Base-by-base conservation (phyloP, 2,888 invertebrate genomes). In the Sepiola atlantica region DNA sequence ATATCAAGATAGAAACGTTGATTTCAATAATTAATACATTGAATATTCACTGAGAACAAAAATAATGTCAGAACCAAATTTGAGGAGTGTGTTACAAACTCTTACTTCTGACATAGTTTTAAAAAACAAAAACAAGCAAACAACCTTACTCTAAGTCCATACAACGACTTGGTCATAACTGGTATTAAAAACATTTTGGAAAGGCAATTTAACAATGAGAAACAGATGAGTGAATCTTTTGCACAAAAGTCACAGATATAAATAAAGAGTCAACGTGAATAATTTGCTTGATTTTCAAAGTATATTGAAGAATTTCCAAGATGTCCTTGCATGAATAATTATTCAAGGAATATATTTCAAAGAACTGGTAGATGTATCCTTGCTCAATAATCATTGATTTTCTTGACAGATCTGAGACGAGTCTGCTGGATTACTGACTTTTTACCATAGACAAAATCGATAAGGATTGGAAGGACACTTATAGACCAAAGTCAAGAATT, bases 351-450 rank as follows among this genome's bases (percentile, higher is more conserved):
- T 77, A 77, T 77, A 77, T 77, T 32, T 77, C n/a, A 77, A 77
- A 77, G 77, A 77, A 77, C n/a, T n/a, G n/a, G 77, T 16, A 77
- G 45, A 45, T 45, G 45, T 77, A 77, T 77, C 77, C 77, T 12
- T 77, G n/a, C 77, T 32, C 77, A 77, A 77, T 77, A 77, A 77
- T 77, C n/a, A 77, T 77, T 77, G 77, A 77, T 77, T 77, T 45
- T 77, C 77, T n/a, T 77, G 77, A 77, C 32, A 77, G 77, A 77
- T 32, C 77, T 32, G 77, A 77, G 32, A 77, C 77, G n/a, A 77
- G n/a, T 77, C n/a, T 32, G n/a, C 16, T 77, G 77, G 77, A 77
- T 77, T 77, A 77, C 77, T 77, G 77, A 77, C n/a, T 77, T 16
- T 32, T 77, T 77, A 77, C n/a, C 77, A 77, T 77, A 77, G 77